A percentile compares a stretch with the other conserved stretches of the same genome.
phyloP scores from a whole-genome alignment of 2,113 vertebrate genomes.

The Cinclus mexicanus region DNA sequence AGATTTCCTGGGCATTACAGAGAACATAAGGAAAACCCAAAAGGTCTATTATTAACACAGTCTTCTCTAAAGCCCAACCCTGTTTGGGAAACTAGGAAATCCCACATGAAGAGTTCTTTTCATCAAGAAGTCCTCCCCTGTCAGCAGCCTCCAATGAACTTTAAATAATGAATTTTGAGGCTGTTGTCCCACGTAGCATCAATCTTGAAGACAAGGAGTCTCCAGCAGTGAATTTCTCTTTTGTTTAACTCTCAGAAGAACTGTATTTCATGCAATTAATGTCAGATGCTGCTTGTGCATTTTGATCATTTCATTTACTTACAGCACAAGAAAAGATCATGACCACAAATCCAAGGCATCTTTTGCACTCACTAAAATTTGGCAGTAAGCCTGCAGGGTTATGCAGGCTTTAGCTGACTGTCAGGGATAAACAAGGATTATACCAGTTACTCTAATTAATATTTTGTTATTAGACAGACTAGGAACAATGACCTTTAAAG shows the following conservation, averaged over 20 bases:
- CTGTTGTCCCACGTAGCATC: neutral
- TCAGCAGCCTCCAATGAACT: constrained; percentile 44
- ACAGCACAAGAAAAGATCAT: constrained; percentile 10
- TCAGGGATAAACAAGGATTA: neutral
- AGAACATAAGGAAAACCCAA: neutral
- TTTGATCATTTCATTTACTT: constrained; percentile 59
- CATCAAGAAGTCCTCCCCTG: neutral
- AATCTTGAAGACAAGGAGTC: neutral
- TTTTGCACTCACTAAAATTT: neutral
- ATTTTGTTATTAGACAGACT: constrained; percentile 4
- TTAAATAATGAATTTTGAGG: constrained; percentile 48
- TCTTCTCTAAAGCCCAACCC: neutral
- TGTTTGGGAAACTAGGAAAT: neutral
- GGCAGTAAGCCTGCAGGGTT: neutral
- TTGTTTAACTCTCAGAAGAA: constrained; percentile 39
- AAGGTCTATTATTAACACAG: neutral
- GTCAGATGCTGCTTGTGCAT: constrained; percentile 31
- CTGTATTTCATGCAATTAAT: constrained; percentile 45
- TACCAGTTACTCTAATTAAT: constrained; percentile 30
- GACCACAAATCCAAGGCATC: neutral
- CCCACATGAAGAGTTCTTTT: neutral
- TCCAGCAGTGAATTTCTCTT: constrained; percentile 33
- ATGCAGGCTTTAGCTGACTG: neutral
- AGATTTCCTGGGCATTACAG: neutral
- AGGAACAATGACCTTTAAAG: neutral